These are phyloP conservation scores for Lagopus leucura DNA, from an alignment of 2,113 vertebrate genomes.

Conservation along the genomic window DNA sequence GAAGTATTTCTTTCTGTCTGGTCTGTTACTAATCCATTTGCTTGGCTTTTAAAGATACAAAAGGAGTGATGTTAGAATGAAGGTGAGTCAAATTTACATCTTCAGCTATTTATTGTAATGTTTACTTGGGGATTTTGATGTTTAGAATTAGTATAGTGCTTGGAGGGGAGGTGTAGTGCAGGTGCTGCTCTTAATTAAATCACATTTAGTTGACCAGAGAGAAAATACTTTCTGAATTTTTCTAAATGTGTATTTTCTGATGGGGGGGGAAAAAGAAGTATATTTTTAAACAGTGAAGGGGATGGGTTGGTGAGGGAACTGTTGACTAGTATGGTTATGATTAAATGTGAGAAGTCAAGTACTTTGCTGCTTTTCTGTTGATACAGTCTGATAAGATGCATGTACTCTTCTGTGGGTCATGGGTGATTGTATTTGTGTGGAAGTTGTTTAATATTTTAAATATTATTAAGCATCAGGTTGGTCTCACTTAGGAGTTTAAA, in stretches of 20 bases:
- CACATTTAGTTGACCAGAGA: not conserved
- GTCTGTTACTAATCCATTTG: slow-evolving; percentile 75
- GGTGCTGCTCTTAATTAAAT: not conserved
- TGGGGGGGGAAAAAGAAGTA: not conserved
- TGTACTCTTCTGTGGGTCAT: not conserved
- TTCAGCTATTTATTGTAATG: not conserved
- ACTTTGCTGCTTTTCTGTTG: not conserved
- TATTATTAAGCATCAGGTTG: not conserved
- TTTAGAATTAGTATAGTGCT: not conserved
- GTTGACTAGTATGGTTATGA: not conserved
- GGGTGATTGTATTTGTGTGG: not conserved
- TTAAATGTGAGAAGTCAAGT: not conserved
- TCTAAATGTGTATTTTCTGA: not conserved
- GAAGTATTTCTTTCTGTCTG: slow-evolving; percentile 63
- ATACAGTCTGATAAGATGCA: not conserved
- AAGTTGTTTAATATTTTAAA: too few relatives aligned
- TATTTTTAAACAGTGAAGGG: not conserved
- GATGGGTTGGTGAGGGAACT: not conserved
- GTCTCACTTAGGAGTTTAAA: not conserved
- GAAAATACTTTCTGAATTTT: not conserved
- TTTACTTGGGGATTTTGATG: not conserved
- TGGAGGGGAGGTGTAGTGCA: not conserved
- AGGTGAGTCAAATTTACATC: slow-evolving; percentile 72
- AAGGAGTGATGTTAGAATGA: slow-evolving; percentile 85
- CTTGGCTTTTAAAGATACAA: slow-evolving; percentile 82